Evolutionary conservation across 2,797 vertebrate species (phyloP).

Genomic region (Sciaenops ocellatus): DNA sequence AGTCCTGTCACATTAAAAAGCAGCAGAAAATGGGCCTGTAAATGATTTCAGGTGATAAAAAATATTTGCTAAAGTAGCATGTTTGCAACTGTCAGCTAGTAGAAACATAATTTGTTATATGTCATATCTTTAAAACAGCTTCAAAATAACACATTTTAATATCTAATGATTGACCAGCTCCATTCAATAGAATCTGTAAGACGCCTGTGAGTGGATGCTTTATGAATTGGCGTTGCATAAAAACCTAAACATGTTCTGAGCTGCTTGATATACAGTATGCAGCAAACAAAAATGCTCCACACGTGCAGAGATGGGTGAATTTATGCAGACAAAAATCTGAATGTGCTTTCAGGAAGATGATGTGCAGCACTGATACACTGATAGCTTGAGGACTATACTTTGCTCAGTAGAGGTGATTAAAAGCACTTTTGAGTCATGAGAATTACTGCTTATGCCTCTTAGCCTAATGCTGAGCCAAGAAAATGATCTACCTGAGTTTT

Average conservation of each 20-base stretch:
- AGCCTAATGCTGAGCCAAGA: conserved; percentile 60
- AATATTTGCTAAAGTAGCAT: too few relatives aligned
- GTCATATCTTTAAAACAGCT: conserved; percentile 6
- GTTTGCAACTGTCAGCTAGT: too few relatives aligned
- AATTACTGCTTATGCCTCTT: conserved; percentile 61
- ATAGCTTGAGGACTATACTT: conserved; percentile 58
- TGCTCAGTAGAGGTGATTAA: conserved; percentile 73
- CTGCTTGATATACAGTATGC: conserved; percentile 20
- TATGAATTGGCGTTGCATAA: background rate
- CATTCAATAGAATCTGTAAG: conserved; percentile 17
- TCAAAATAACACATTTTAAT: conserved; percentile 14
- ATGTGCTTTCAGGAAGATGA: conserved; percentile 57
- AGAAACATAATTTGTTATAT: too few relatives aligned
- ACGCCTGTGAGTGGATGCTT: conserved; percentile 4
- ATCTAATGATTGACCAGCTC: conserved; percentile 11
- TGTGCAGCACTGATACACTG: conserved; percentile 52
- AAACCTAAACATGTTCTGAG: conserved; percentile 27
- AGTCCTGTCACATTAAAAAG: conserved; percentile 66
- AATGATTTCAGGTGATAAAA: conserved; percentile 17
- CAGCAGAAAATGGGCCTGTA: conserved; percentile 38
- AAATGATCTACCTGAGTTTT: conserved; percentile 57
- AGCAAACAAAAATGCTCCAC: conserved; percentile 48
- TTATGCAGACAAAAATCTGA: conserved; percentile 53
- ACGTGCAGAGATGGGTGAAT: conserved; percentile 35
- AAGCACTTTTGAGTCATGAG: conserved; percentile 64